Base-by-base conservation (phyloP, 2,113 vertebrate species). In the Centrocercus urophasianus region DNA sequence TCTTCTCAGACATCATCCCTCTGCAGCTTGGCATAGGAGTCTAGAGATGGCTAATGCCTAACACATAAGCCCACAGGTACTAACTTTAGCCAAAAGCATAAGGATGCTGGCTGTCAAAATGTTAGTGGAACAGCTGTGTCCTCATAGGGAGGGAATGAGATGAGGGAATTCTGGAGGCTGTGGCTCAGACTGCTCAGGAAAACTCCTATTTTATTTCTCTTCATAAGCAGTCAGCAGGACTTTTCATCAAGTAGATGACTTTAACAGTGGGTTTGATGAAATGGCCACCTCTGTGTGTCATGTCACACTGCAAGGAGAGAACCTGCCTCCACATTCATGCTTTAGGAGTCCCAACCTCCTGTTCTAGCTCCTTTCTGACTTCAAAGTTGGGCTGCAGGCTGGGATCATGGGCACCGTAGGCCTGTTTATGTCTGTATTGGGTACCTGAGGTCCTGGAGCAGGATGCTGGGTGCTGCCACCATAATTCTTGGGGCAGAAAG, bases 51-150 rank as follows among this genome's bases (percentile, higher is more conserved):
- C 52, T 77, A 81, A 93, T 69, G 73, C 83, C 77, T 93, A 75
- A 72, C 80, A 90, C 73, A 69, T 78, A 86, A 90, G 22, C 88
- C 88, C 70, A 86, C 36, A 4, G 73, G 93, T 47, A 52, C 59
- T 91, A 89, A 87, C 91, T 96, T 91, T 85, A 93, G 85, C 48
- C 48, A 79, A 84, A 91, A 79, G 20, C 82, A 69, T 87, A 87
- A 79, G 11, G 74, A 76, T 45, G 52, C 19, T 56, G 52, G 47
- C 82, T 79, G 74, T 65, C 59, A 79, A 87, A 89, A 61, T 69
- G 32, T 17, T 89, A 93, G 79, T 83, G 71, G 59, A 95, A 89
- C 38, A 42, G 34, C 45, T 87, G 27, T 76, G 32, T 89, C 59
- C 87, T 90, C 38, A 48, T 38, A 48, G 81, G 27, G n/a, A 92